Evolutionary conservation across 2,113 vertebrate genomes (phyloP), one percentile per base, ranked within the genome.

Genomic region (Alligator mississippiensis): DNA sequence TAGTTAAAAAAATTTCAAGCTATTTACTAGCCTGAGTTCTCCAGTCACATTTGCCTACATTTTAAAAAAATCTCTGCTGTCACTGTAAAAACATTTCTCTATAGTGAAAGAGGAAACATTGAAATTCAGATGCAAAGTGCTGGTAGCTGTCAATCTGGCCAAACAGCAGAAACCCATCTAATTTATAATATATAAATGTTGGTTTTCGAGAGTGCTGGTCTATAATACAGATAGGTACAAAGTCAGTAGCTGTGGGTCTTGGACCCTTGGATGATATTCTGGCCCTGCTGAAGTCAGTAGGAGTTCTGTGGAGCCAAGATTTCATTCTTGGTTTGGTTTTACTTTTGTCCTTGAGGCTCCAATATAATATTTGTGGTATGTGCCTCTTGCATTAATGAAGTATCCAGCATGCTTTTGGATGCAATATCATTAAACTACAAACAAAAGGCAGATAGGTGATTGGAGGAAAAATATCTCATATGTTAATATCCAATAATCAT

Each of bases 311-410:
- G 61, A 61, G 16, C 64, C 11, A 62, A 54, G 64, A 74, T n/a
- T 74, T 24, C 62, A 34, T 11, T 34, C 17, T 70, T 70, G 30
- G 66, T 70, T n/a, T 70, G 18, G 30, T 34, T 21, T 21, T 70
- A 34, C n/a, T 34, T 70, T 72, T 13, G n/a, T 18, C 21, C 10
- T 38, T 72, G 30, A 38, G 3, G 12, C 21, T 38, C n/a, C 38
- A 38, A 38, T 72, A 72, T 18, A 22, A 38, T 38, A 18, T 74
- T 74, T 83, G 78, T 66, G 61, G 64, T n/a, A 85, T 9, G 30
- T 15, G 21, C 60, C 11, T 3, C 0, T 0, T 8, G 11, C 30
- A 59, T 55, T 59, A 30, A 5, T 21, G 5, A 70, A 72, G 38
- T 74, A 22, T 22, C n/a, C 64, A 28, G 14, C 27, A 5, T 15